Evolutionary conservation across 2,797 vertebrate species (phyloP), one percentile per base, ranked within the genome.

Genomic region (Microcaecilia unicolor): DNA sequence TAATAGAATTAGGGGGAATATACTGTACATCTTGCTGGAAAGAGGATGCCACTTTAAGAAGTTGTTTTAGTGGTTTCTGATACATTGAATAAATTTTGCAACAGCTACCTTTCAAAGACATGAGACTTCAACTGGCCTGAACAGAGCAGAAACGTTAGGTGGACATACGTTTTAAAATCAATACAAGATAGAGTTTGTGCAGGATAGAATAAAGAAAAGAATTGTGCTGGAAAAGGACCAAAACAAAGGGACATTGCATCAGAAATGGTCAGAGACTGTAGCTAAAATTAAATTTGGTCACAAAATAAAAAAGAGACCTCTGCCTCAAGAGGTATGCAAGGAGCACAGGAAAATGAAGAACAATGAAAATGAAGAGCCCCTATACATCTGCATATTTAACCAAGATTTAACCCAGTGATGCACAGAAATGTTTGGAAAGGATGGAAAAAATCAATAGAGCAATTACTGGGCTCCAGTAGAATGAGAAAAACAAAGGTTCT

Each of bases 101-200:
- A 63, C 61, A 74, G 69, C 67, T 67, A 63, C 59, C 57, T 72
- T 71, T 70, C 50, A 59, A n/a, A 48, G n/a, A n/a, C n/a, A n/a
- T n/a, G 51, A 67, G 61, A 61, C 56, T 71, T 58, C 56, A 66
- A 69, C 19, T 70, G 49, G 44, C 45, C 64, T 56, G 48, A 56
- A 63, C 45, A 77, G 69, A 74, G 62, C 69, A 58, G 55, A 64
- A 67, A 69, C 67, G 65, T 74, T 74, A 73, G n/a, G n/a, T n/a
- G n/a, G n/a, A n/a, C 68, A 57, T 72, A 77, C 78, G 81, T 81
- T 86, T 81, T 76, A 77, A 81, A 79, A 80, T 76, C 76, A 80
- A 74, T 68, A 74, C 70, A 77, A 67, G 74, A 77, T 78, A 76
- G 73, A 77, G 70, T 73, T 80, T 67, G 72, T 72, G 48, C 63